Evolutionary conservation across 2,797 vertebrate species (phyloP), one percentile per base, ranked within the genome.

Genomic region (Tapirus indicus): DNA sequence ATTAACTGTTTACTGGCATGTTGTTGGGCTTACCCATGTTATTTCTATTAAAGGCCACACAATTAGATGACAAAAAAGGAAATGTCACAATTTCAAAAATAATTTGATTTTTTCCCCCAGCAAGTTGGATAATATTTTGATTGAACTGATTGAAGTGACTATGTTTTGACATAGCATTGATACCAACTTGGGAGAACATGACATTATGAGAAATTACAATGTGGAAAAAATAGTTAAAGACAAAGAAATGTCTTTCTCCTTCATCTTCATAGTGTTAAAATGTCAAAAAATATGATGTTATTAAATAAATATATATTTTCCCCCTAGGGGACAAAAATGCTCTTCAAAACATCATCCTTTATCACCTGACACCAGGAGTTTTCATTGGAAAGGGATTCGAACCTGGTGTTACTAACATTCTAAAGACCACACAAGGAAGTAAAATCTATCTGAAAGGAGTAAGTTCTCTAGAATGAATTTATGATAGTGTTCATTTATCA

Each of bases 321-420:
- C 23, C 9, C 5, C 49, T 92, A 99, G 99, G 98, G 87, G 99
- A 99, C 97, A 98, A 98, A 78, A 99, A 99, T 94, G 99, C 99
- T 85, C 99, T 99, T 88, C 99, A 98, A 97, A 99, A 99, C 77
- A 99, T 99, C 97, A 99, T 99, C 77, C 98, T 99, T 84, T 99
- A 99, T 98, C 99, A 99, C 98, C 97, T 99, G 95, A 99, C 98
- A 79, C 99, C 99, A 58, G 99, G 99, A 54, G 86, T 99, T 97
- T 99, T 99, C 98, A 99, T 99, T 41, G 99, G 99, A 38, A 99
- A 99, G 32, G 99, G 99, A 79, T 98, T 99, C 98, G 99, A 99
- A 97, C 91, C 98, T 17, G 99, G 99, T 18, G 99, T 99, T 91
- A 99, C 99, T 84, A 99, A 99, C 97, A 99, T 99, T 92, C 99